Base-by-base conservation (phyloP, 2,113 vertebrate species). In the Dipodomys spectabilis region DNA sequence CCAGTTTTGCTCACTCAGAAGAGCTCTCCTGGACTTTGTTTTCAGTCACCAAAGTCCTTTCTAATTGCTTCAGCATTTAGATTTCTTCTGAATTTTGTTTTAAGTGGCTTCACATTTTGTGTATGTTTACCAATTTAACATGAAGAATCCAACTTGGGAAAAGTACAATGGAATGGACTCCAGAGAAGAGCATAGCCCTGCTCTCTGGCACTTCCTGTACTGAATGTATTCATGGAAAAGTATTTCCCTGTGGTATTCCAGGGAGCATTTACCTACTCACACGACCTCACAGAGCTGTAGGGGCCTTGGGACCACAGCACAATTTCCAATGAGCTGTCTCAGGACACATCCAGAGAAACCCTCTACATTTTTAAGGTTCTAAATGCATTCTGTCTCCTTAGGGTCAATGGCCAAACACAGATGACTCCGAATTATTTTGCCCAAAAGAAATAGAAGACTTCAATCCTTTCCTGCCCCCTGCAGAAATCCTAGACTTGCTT, bases 401-500 rank as follows among this genome's bases (percentile, higher is more conserved):
- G 44, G 84, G 62, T 6, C 15, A 11, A 69, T 4, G 30, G 9
- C 65, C 73, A 90, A 60, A 7, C 44, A 30, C 64, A 74, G 20
- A n/a, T 89, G 30, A 22, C 18, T 79, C 65, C 28, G 22, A 25
- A 67, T 92, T 77, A n/a, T 44, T 92, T 89, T 88, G 73, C 27
- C 78, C 62, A 81, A 71, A 90, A 65, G 68, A 74, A 49, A 28
- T 25, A 35, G 71, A 88, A 35, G 62, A 91, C 12, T n/a, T n/a
- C n/a, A 49, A 81, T 19, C 23, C 18, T 74, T 39, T 92, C 82
- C 62, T 81, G 3, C 65, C 18, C 23, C 30, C 73, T 69, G 65
- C 86, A 80, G 82, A 95, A 95, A 94, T 90, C 68, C 68, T 89
- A 90, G 86, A 16, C 60, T 67, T 32, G 27, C 35, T 95, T 86